phyloP scores from a whole-genome alignment of 1,140 invertebrate species.

The Elymnias hypermnestra region DNA sequence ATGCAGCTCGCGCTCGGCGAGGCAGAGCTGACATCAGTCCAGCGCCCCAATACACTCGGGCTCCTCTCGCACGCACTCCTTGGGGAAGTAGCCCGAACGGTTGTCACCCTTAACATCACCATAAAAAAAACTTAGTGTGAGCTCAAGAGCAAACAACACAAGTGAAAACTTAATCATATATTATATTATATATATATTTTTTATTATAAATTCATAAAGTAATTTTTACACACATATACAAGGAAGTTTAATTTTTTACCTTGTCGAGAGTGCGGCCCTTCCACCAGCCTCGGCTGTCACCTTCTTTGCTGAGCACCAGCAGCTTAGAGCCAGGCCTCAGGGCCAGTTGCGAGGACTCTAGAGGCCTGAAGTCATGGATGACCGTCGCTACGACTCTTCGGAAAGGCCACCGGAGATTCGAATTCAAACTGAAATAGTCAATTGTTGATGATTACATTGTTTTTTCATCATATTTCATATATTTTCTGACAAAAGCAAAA shows the following conservation, averaged over 20 bases:
- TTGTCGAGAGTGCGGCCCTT: slow-evolving; percentile 68
- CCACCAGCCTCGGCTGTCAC: slow-evolving; percentile 71
- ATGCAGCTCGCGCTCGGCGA: slow-evolving; percentile 61
- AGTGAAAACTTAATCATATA: no score
- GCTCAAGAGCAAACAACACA: no score
- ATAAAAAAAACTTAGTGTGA: neutral
- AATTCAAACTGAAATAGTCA: slow-evolving; percentile 82
- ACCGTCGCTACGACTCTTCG: slow-evolving; percentile 85
- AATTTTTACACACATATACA: no score
- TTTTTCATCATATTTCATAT: no score
- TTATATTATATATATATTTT: no score
- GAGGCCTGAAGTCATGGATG: slow-evolving; percentile 84
- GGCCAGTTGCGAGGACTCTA: slow-evolving; percentile 86
- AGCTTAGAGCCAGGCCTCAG: slow-evolving; percentile 87
- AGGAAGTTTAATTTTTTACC: no score
- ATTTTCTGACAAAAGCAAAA: no score
- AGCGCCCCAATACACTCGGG: slow-evolving; percentile 69
- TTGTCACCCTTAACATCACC: slow-evolving; percentile 46
- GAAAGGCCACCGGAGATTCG: slow-evolving; percentile 85
- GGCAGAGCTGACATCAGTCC: slow-evolving; percentile 69
- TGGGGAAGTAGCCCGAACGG: slow-evolving; percentile 70
- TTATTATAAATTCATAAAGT: no score
- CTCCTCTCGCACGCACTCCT: slow-evolving; percentile 73
- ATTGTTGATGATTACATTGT: no score
- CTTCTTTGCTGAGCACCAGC: slow-evolving; percentile 76